Base-by-base conservation (phyloP, 2,888 invertebrate genomes). In the Drosophila hamatofila region DNA sequence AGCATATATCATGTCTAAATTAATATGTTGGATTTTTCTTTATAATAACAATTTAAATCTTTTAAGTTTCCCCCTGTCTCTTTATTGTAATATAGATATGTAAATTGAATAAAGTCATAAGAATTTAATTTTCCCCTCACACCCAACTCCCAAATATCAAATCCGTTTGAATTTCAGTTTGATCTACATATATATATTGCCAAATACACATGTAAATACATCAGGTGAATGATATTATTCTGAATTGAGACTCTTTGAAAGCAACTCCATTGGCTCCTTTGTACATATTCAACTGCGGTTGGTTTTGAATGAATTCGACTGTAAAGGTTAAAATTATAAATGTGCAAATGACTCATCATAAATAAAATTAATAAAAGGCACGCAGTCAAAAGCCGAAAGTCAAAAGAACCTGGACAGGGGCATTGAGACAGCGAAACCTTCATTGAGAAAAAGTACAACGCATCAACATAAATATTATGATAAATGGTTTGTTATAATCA, bases 341-440 rank as follows among this genome's bases (percentile, higher is more conserved):
- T 91, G 92, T 92, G 91, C 91, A 91, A 92, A 91, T 91, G 91
- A 91, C 91, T 91, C 92, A 91, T 91, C 92, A 91, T 92, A 91
- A 91, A 92, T 91, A 92, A 91, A 92, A 91, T 92, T 92, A 91
- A 90, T 89, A 90, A 90, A 90, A 88, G 79, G 77, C 87, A 85
- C 70, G 70, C 63, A 52, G 35, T 23, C 52, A 52, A 57, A 67
- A 59, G 61, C 42, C 57, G 49, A 72, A 60, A 54, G 48, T 52
- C 64, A 41, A 62, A 61, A 25, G 52, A 58, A 58, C 51, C 68
- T 60, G 78, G 56, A 51, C 55, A 21, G 27, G 52, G 25, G 44
- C 33, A 42, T 18, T 35, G 57, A 37, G 46, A 25, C 59, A 51
- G 52, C 18, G 72, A 63, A 73, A 70, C 75, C 81, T 91, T 91